phyloP scores from a whole-genome alignment of 1,140 invertebrate genomes.

The Drosophila cardini region DNA sequence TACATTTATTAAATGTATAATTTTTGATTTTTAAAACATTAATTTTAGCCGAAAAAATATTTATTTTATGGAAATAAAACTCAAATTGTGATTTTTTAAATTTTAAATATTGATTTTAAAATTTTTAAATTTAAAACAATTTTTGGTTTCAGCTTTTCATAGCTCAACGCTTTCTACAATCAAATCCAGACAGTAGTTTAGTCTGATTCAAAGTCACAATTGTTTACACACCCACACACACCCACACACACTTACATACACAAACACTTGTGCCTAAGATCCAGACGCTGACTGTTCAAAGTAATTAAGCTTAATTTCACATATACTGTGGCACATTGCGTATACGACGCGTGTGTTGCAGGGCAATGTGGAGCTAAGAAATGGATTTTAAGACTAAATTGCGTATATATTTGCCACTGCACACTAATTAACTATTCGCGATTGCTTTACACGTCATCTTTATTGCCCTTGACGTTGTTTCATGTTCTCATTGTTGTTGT shows the following conservation, averaged over 20 bases:
- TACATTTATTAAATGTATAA: too few species aligned
- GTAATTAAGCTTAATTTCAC: constrained; percentile 75
- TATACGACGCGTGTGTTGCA: constrained; percentile 45
- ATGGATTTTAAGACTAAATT: neutral
- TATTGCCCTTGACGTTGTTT: constrained; percentile 22
- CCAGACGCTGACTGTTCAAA: constrained; percentile 11
- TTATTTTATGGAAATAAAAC: too few species aligned
- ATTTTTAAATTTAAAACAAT: too few species aligned
- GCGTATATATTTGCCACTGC: constrained; percentile 39
- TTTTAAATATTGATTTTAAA: too few species aligned
- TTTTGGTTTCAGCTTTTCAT: too few species aligned
- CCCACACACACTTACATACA: neutral
- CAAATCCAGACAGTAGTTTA: too few species aligned
- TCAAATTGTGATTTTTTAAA: too few species aligned
- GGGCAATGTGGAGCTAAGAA: neutral
- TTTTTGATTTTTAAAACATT: too few species aligned
- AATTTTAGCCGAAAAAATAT: too few species aligned
- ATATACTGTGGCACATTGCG: constrained; percentile 68
- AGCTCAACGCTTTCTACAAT: too few species aligned
- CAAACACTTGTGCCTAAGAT: neutral
- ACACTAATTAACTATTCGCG: constrained; percentile 72
- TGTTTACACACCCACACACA: neutral
- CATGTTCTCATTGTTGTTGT: constrained; percentile 13
- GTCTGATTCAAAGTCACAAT: neutral
- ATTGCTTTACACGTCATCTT: constrained; percentile 72